These are phyloP conservation scores for Apteryx owenii DNA, from an alignment of 2,113 vertebrate species.

Conservation along the genomic window DNA sequence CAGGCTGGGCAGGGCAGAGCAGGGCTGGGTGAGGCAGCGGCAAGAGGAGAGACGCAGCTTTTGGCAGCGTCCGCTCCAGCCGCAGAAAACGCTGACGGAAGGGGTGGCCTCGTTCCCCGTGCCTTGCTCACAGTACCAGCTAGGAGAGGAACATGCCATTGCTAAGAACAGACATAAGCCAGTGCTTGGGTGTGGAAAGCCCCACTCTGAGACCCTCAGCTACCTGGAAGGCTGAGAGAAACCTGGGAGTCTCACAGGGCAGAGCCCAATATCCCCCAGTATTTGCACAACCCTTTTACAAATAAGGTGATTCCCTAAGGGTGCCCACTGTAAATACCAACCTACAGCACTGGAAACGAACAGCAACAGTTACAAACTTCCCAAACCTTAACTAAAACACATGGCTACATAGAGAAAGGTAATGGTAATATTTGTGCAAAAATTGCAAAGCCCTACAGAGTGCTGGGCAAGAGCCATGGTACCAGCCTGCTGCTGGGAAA, in stretches of 20 bases:
- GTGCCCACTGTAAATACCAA: not conserved
- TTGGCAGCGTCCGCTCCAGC: not conserved
- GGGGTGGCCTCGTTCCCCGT: fast-evolving
- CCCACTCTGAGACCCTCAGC: not conserved
- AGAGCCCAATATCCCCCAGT: not conserved
- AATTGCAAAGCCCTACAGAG: not conserved
- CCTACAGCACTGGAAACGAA: fast-evolving
- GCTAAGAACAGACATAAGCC: not conserved
- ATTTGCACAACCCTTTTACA: not conserved
- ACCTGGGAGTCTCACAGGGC: not conserved
- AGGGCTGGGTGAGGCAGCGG: not conserved
- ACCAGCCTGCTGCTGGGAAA: not conserved
- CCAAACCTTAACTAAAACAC: not conserved
- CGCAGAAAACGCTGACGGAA: fast-evolving
- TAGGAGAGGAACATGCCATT: fast-evolving
- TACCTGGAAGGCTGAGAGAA: not conserved
- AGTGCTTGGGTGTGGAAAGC: not conserved
- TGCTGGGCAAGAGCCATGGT: not conserved
- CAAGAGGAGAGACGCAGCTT: not conserved
- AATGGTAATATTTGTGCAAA: not conserved
- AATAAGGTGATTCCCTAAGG: not conserved
- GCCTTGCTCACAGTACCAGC: not conserved
- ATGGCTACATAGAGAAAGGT: fast-evolving
- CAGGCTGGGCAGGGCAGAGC: not conserved
- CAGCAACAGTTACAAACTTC: not conserved